Conservation (phyloP, 1,140 invertebrate genomes). For the Parasteatoda tepidariorum region DNA sequence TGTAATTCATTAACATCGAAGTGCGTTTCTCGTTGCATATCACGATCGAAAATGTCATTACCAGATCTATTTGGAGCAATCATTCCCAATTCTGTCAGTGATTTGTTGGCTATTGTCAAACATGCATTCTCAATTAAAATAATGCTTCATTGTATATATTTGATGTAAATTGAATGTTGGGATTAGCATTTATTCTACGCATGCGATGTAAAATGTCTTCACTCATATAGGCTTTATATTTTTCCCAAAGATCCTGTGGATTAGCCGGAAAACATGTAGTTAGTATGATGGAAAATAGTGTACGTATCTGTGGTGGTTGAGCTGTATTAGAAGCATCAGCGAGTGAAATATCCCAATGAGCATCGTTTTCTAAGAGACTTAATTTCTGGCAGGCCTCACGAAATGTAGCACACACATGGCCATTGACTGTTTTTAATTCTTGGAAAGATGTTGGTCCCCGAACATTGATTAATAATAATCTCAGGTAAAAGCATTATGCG, state of each 20-base stretch:
- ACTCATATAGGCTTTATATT: slow-evolving; percentile 45
- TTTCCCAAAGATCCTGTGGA: slow-evolving; percentile 59
- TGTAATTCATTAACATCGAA: no score
- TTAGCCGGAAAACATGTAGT: slow-evolving; percentile 24
- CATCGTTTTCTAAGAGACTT: slow-evolving; percentile 20
- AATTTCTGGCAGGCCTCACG: slow-evolving; percentile 50
- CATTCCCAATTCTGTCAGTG: no score
- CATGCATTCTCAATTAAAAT: no score
- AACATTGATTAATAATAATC: slow-evolving; percentile 65
- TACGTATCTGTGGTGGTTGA: slow-evolving; percentile 39
- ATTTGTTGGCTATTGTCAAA: no score
- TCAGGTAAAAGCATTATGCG: not conserved
- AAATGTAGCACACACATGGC: slow-evolving; percentile 61
- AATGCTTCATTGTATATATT: slow-evolving; percentile 57
- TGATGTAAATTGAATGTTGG: slow-evolving; percentile 43
- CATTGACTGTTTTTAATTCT: slow-evolving; percentile 62
- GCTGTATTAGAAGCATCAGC: slow-evolving; percentile 36
- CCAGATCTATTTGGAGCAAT: no score
- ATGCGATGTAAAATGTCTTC: slow-evolving; percentile 50
- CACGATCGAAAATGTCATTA: no score
- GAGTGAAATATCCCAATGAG: slow-evolving; percentile 41
- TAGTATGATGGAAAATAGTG: slow-evolving; percentile 64
- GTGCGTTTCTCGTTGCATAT: no score
- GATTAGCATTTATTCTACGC: slow-evolving; percentile 13
- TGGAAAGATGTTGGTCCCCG: slow-evolving; percentile 59